Percentiles rank a stretch among this genome's conserved stretches.
Evolutionary conservation across 2,888 invertebrate genomes (phyloP).

Genomic region (Clivina fossor): DNA sequence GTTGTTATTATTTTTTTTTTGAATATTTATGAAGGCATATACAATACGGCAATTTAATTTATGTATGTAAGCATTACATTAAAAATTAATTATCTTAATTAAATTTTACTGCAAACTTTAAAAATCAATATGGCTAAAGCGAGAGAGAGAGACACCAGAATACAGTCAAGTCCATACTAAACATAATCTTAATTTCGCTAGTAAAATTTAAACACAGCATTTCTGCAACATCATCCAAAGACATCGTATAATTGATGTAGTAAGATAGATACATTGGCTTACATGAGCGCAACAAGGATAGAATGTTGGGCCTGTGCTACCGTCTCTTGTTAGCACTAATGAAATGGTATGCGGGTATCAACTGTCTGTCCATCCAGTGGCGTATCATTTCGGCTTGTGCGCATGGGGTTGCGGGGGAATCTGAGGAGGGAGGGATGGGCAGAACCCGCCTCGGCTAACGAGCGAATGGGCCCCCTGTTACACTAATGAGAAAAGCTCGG

Average conservation of each 20-base stretch:
- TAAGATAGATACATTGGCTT: constrained; percentile 29
- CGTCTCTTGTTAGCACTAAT: constrained; percentile 51
- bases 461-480: constrained; percentile 51
- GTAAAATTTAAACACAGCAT: no score
- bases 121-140: no score
- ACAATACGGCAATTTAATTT: no score
- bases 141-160: no score
- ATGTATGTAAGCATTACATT: no score
- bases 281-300: no score
- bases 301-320: not conserved
- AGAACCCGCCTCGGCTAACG: constrained; percentile 42
- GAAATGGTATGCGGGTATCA: constrained; percentile 51
- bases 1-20: no score
- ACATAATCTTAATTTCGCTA: no score
- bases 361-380: constrained; percentile 34
- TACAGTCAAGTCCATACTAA: no score
- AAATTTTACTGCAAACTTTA: no score
- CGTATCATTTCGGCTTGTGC: constrained; percentile 4
- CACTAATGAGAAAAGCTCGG: constrained; percentile 54
- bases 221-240: constrained; percentile 36
- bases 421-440: not conserved
- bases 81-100: no score
- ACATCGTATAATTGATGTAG: constrained; percentile 43
- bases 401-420: constrained; percentile 4
- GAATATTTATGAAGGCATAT: no score